Conservation (phyloP, 2,113 vertebrate genomes). For the Onychorhynchus coronatus region DNA sequence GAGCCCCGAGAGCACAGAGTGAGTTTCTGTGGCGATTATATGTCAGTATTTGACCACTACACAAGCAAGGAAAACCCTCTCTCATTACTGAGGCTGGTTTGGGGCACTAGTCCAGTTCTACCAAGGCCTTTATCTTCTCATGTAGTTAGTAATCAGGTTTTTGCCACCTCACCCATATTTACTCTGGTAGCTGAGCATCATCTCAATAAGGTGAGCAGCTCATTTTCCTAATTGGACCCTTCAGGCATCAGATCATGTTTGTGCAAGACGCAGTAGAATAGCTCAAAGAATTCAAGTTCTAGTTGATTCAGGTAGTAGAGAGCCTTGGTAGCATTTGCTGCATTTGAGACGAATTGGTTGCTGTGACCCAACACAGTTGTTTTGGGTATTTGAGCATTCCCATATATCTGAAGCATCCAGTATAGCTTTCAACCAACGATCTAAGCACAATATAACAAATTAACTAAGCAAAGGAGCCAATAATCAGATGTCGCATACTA, state of each 20-base stretch:
- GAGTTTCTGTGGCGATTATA: constrained; percentile 50
- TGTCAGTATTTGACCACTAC: constrained; percentile 33
- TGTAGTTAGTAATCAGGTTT: constrained; percentile 21
- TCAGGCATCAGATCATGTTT: constrained; percentile 31
- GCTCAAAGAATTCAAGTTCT: constrained; percentile 1
- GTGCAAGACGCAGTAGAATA: background rate
- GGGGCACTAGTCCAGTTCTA: constrained; percentile 12
- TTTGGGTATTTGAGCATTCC: background rate
- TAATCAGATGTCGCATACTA: background rate
- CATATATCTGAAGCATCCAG: background rate
- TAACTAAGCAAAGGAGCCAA: background rate
- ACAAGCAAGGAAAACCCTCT: constrained; percentile 22
- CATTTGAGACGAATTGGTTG: background rate
- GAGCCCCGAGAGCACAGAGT: background rate
- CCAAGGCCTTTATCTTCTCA: constrained; percentile 55
- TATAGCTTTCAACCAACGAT: background rate
- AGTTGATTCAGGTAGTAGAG: background rate
- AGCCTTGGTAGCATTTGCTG: background rate
- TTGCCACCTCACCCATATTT: constrained; percentile 53
- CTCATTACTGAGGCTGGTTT: constrained; percentile 30
- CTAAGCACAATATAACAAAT: background rate
- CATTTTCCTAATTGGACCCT: constrained; percentile 33
- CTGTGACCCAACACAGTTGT: background rate
- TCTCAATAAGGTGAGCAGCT: constrained; percentile 11
- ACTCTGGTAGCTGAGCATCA: constrained; percentile 25